Base-by-base conservation (phyloP, 2,888 invertebrate genomes). In the Steinernema scapterisci region DNA sequence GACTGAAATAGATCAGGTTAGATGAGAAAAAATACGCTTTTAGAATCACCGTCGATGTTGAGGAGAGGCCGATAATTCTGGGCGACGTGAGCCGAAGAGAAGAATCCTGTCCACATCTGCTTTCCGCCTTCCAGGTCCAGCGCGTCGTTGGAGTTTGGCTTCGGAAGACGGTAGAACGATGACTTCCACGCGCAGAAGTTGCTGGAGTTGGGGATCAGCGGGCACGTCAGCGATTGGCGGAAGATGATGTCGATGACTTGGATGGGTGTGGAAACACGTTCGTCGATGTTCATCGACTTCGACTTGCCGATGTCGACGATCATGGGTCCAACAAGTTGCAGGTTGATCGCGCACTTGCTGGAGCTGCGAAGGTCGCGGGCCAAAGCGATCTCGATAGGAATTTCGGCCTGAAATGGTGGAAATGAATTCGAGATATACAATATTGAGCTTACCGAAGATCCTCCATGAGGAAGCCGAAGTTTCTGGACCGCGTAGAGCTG, bases 251-350 rank as follows among this genome's bases (percentile, higher is more conserved):
- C 85, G 74, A 85, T 72, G 25, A 85, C 81, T 71, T 85, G 84
- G 19, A 93, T 88, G 2, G 85, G 84, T 16, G 85, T 82, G 45
- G 84, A 76, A 13, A 80, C 77, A 52, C 84, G 82, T 51, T 82
- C 81, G 76, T 83, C 84, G 75, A 84, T 72, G 51, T 81, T 81
- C 73, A 78, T 82, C 27, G 82, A 25, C 63, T 63, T 63, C 13
- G 63, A 19, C 54, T 31, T 23, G 31, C 23, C 43, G 80, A 82
- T 79, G 54, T 84, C 82, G 71, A 84, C 73, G 25, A 84, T 75
- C 43, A 85, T 82, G 11, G 84, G 83, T 7, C 84, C 85, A 52
- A 82, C 82, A 72, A 75, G 79, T 52, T 80, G 81, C 25, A 85
- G 75, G 13, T 81, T 78, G 38, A 85, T 79, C 51, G 81, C 79